phyloP scores from a whole-genome alignment of 2,797 vertebrate species.

The Tamandua tetradactyla region DNA sequence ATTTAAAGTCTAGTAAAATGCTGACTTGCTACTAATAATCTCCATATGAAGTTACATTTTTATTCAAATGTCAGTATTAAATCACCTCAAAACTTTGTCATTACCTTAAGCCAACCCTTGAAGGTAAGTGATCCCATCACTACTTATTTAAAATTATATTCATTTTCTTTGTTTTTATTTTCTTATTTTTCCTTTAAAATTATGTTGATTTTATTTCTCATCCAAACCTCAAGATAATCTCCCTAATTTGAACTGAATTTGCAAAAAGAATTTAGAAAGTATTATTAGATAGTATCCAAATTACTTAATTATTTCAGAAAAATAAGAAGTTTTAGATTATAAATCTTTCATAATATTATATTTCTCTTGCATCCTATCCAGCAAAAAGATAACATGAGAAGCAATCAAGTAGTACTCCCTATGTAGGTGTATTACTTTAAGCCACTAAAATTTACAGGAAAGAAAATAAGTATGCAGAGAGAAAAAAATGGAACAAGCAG shows the following conservation, averaged over 20 bases:
- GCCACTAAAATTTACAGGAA: constrained; percentile 29
- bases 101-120: constrained; percentile 30
- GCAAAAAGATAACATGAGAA: constrained; percentile 33
- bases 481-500: neutral
- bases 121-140: constrained; percentile 6
- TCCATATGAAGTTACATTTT: constrained; percentile 25
- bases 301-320: constrained; percentile 16
- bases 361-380: neutral
- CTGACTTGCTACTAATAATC: constrained; percentile 58
- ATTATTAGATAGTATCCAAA: constrained; percentile 6
- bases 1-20: constrained; percentile 39
- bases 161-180: too few species aligned
- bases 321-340: constrained; percentile 29
- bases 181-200: too few species aligned
- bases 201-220: constrained; percentile 24
- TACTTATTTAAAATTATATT: constrained; percentile 47
- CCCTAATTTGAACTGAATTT: constrained; percentile 5
- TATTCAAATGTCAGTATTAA: constrained; percentile 58
- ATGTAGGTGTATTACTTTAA: neutral
- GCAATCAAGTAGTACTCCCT: neutral
- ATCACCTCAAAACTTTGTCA: constrained; percentile 46
- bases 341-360: neutral
- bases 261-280: neutral
- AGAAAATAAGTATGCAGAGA: neutral
- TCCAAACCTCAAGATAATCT: constrained; percentile 9